Evolutionary conservation across 2,113 vertebrate genomes (phyloP).

Genomic region (Neoarius graeffei): DNA sequence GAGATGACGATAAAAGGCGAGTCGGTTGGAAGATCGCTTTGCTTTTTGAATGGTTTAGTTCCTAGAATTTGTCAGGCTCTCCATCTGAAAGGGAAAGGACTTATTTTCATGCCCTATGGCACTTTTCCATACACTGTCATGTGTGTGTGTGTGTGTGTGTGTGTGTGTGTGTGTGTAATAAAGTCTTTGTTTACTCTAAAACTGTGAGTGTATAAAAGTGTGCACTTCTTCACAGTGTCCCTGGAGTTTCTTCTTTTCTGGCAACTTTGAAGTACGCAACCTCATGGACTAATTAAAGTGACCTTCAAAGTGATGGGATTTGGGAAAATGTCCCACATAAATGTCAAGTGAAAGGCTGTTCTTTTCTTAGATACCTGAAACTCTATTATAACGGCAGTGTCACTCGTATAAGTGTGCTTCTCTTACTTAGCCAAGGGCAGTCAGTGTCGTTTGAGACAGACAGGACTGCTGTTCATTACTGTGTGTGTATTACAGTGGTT

Average conservation of each 20-base stretch:
- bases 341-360: slow-evolving; percentile 35
- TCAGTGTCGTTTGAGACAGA: background rate
- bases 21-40: background rate
- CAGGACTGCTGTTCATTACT: background rate
- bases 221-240: slow-evolving; percentile 13
- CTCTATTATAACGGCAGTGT: slow-evolving; percentile 9
- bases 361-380: slow-evolving; percentile 37
- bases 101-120: slow-evolving; percentile 11
- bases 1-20: slow-evolving; percentile 4
- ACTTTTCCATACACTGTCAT: slow-evolving; percentile 1
- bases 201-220: slow-evolving; percentile 12
- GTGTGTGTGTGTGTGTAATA: background rate
- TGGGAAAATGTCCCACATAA: slow-evolving; percentile 42
- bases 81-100: background rate
- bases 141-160: slow-evolving; percentile 10
- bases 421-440: slow-evolving; percentile 22
- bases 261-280: slow-evolving; percentile 23
- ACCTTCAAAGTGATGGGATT: slow-evolving; percentile 52
- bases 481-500: background rate
- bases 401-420: background rate
- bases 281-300: slow-evolving; percentile 43
- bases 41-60: background rate
- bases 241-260: slow-evolving; percentile 22
- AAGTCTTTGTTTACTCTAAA: slow-evolving; percentile 36
- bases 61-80: background rate